Evolutionary conservation across 2,113 vertebrate genomes (phyloP), one percentile per base, ranked within the genome.

Genomic region (Megaleporinus macrocephalus): DNA sequence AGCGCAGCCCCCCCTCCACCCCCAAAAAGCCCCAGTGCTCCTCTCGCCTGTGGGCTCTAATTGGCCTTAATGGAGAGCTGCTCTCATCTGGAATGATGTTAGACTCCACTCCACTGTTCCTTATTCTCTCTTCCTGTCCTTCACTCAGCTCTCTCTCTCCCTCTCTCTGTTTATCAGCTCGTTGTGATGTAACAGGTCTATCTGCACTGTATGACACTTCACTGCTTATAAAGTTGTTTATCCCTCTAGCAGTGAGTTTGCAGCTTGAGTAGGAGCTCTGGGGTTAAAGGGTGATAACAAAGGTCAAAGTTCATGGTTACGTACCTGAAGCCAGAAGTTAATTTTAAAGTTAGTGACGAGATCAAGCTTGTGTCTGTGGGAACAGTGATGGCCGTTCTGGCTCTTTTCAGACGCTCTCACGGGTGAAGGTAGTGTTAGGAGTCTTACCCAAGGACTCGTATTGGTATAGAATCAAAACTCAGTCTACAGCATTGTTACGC

Each of bases 21-120:
- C 13, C 4, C 49, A 51, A 14, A 29, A 72, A 81, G 59, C 44
- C 63, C 29, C 29, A 66, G 36, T 1, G 4, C 44, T 76, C 65
- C 33, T 27, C 24, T 73, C 55, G 49, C n/a, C 72, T 59, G 73
- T 4, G 72, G 26, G 36, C 73, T 24, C 22, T 83, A 83, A 85
- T 79, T 79, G 78, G 69, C 63, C 51, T 36, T 81, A 74, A 84
- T 78, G 55, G 71, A 81, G 61, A 78, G 74, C 44, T 24, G 27
- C 30, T 80, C 81, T 79, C 71, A 70, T 76, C 62, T 82, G 80
- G 59, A 36, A 75, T 66, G 78, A 84, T 59, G 74, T 80, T 75
- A 79, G 78, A 76, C 49, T 70, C 47, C 33, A 76, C 49, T 70
- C 47, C 33, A 47, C 22, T 69, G 15, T 61, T 61, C 11, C 5